Evolutionary conservation across 2,113 vertebrate genomes (phyloP).

Genomic region (Tretioscincus oriximinensis): DNA sequence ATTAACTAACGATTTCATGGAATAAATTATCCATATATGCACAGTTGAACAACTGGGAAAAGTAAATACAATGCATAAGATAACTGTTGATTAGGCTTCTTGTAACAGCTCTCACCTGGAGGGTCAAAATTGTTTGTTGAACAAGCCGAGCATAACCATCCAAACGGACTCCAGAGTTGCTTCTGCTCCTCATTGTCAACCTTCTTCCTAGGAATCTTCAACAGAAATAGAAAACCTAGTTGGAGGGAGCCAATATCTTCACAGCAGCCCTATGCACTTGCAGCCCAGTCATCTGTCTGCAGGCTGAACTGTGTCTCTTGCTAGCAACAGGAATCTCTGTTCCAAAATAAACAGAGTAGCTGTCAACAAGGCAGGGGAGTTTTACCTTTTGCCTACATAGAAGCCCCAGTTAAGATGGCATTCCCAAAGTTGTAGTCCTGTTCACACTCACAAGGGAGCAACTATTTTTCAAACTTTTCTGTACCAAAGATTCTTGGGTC

Average conservation of each 20-base stretch:
- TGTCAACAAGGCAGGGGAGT: conserved; percentile 17
- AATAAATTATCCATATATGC: neutral
- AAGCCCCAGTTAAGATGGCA: neutral
- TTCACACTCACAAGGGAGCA: neutral
- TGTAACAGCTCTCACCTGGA: conserved; percentile 79
- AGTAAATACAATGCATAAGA: neutral
- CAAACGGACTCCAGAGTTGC: conserved; percentile 93
- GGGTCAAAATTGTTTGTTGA: conserved; percentile 90
- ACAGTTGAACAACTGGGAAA: neutral
- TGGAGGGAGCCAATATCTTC: neutral
- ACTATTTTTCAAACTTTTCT: neutral
- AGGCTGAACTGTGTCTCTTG: conserved; percentile 9
- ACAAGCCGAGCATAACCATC: conserved; percentile 90
- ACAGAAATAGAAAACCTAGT: neutral
- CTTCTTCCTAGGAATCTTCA: neutral
- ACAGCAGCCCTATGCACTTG: neutral
- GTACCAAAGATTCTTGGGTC: neutral
- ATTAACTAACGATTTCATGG: neutral
- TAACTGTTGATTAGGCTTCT: neutral
- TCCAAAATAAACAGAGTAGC: conserved; percentile 42
- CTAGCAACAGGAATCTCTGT: conserved; percentile 29
- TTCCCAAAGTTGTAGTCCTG: neutral
- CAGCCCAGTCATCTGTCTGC: conserved; percentile 19
- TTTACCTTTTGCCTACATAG: conserved; percentile 1
- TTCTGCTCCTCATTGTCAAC: conserved; percentile 88